Base-by-base conservation (phyloP, 2,113 vertebrate species). In the Cyanistes caeruleus region DNA sequence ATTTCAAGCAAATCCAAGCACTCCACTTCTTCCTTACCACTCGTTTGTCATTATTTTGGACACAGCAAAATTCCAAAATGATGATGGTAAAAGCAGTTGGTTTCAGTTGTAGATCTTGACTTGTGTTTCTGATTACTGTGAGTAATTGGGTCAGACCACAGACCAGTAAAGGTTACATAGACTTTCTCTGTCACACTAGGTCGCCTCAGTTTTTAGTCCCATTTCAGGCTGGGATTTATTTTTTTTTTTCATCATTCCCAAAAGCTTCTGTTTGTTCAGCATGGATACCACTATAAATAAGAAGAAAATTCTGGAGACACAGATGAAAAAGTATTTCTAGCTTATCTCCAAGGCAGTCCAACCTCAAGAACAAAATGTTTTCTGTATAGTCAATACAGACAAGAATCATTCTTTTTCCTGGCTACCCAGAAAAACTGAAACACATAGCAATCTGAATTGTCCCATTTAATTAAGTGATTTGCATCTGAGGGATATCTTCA, bases 101-200 rank as follows among this genome's bases (percentile, higher is more conserved):
- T 22, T 90, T 86, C 48, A 52, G 21, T 92, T 52, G 46, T 18
- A 80, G 59, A 52, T 44, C 84, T 68, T 76, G 31, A 43, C 27
- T 89, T 93, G 58, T 76, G 43, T 87, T 93, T 90, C 75, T 52
- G 72, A 35, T 70, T 75, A 18, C 28, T 90, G 35, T 72, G 77
- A 87, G 62, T 74, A 94, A 52, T 27, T 85, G 63, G 72, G 63
- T 86, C 94, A 96, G 14, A 85, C 81, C 78, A 46, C 84, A 95
- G 35, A 53, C 15, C 59, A 85, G 63, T 49, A 89, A 76, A 89
- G 53, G 46, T 79, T 76, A 79, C 9, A 8, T 11, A 80, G 84
- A 35, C 51, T 67, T 87, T 94, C 62, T 82, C 55, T 83, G 72
- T 51, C 39, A 22, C 35, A 10, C 43, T 31, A 84, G 43, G 39